Evolutionary conservation across 2,797 vertebrate species (phyloP), one percentile per base, ranked within the genome.

Genomic region (Aulostomus chinensis): DNA sequence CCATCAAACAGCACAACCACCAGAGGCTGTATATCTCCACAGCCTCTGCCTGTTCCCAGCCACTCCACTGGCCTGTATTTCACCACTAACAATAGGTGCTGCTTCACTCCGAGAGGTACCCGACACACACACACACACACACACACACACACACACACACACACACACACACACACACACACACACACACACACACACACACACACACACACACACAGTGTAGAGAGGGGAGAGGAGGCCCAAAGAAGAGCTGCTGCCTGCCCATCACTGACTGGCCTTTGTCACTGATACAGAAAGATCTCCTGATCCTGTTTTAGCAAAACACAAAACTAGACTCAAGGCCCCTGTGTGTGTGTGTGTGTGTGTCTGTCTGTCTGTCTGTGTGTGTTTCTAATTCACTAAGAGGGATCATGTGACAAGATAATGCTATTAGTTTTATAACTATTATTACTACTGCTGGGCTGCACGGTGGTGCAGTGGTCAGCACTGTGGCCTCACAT

Each of bases 11-110:
- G 78, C 76, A 36, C 48, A 81, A 58, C 76, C 73, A 81, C 68
- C 73, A 73, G 73, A 77, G 69, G 77, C 76, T 74, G 73, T 66
- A 80, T 81, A 78, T 80, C 81, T 71, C 73, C 60, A 25, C 65
- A 68, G 67, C 56, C 81, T 76, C 76, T 58, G 81, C 69, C 72
- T 63, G 76, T 86, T 88, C 83, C 83, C 85, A 86, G 81, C 82
- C 76, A 85, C 80, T 84, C 76, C 60, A 80, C 43, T 51, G 59
- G 47, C 57, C 73, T 15, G 58, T 53, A 52, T 64, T 80, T 65
- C 70, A 79, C 47, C 38, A 34, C 66, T 25, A 78, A 86, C 83
- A 86, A 84, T 79, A 74, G 73, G 54, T 73, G 68, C 62, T 62
- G 60, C 62, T 67, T 51, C 10, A 49, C 59, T 58, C 68, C 8